Evolutionary conservation across 2,797 vertebrate genomes (phyloP), one percentile per base, ranked within the genome.

Genomic region (Choloepus didactylus): DNA sequence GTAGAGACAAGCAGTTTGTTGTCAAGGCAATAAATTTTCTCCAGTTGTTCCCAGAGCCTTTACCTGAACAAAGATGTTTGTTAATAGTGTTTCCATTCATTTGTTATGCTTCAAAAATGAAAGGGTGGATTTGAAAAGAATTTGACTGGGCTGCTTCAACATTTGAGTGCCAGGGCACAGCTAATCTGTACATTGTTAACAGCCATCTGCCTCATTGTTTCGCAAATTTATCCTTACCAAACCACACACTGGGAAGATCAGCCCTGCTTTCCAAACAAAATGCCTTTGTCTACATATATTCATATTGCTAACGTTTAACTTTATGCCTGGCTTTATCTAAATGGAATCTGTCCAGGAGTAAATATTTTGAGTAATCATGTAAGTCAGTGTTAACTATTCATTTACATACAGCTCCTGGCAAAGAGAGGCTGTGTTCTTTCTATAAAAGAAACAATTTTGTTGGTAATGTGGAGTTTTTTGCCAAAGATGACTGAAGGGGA

Each of bases 1-100:
- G 99, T 99, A 99, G 98, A 98, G 98, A 98, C 98, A 97, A 96
- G 83, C 11, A 79, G 2, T 27, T 82, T 38, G 54, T 96, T 87
- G 66, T 96, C 84, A 60, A 41, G 25, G 79, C 46, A 31, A 0
- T 87, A 35, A 21, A 12, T 90, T n/a, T 66, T 11, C 89, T 76
- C 84, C 59, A 59, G 54, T 76, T 86, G 62, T 85, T 64, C 83
- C 79, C 87, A 1, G 80, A 35, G 14, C 6, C 23, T 73, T 21
- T 79, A 62, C 54, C 95, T 94, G 54, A 95, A 92, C 87, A 97
- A 91, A 95, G 92, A 4, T 86, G 31, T 72, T 38, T 1, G n/a
- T 60, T 92, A 94, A 60, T 62, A 77, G 51, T n/a, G 11, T 82
- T 97, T 31, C 75, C 84, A 76, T 59, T 87, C 51, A 38, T 94